Evolutionary conservation across 2,888 invertebrate species (phyloP), one percentile per base, ranked within the genome.

Genomic region (Myopa tessellatipennis): DNA sequence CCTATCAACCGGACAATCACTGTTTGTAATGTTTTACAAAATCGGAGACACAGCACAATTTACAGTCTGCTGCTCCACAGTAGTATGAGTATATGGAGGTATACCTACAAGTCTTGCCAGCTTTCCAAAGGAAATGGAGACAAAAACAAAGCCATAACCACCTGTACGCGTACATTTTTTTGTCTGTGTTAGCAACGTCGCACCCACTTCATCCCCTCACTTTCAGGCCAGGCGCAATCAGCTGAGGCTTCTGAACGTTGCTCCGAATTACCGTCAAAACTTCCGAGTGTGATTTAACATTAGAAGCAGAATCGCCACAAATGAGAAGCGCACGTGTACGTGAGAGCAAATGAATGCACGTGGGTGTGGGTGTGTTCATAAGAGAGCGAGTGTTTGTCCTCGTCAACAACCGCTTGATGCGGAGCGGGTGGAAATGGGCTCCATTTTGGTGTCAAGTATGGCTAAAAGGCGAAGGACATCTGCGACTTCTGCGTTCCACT

Each of bases 401-500:
- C 4, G 63, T 34, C 8, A 14, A 36, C 14, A 5, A 36, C 2
- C 14, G 63, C 26, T 63, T 14, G 36, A 36, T 63, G 12, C 14
- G 63, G 14, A 6, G n/a, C 38, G 40, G 16, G 67, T 67, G 67
- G 40, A 38, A n/a, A 40, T 40, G n/a, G 40, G 7, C n/a, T 36
- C 5, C 34, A 18, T 70, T 58, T 55, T 50, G 18, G 72, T 73
- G 72, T 73, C 72, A 73, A 73, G 58, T 73, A 26, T 61, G 61
- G 26, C 40, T 61, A 16, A 34, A 50, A 73, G 63, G 50, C 45
- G 73, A 73, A 73, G 73, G 63, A 45, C 73, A 73, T n/a, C 34
- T 63, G n/a, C 34, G 52, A 26, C 40, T 50, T 40, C 45, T 3
- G 8, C 45, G 40, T 45, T 18, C 38, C 3, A 45, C 7, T 14